These are phyloP conservation scores for Drosophila lacteicornis DNA, from an alignment of 1,140 invertebrate genomes.

Conservation along the genomic window DNA sequence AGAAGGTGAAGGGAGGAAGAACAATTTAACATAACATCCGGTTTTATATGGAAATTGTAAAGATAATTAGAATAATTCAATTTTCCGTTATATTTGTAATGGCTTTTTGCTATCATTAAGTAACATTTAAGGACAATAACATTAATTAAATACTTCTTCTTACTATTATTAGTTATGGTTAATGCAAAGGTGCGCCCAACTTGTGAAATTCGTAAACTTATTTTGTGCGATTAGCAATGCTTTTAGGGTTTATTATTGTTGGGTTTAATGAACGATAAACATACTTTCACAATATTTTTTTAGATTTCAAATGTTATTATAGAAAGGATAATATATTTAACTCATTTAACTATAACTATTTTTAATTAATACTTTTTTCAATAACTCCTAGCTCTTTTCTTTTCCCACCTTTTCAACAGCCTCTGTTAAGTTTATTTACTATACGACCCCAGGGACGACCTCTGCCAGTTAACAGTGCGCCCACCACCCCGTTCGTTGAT, in stretches of 20 bases:
- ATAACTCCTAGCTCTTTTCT: neutral
- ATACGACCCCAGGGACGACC: conserved; percentile 30
- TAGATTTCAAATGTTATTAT: too few species aligned
- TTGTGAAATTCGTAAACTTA: conserved; percentile 1
- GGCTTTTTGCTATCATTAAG: neutral
- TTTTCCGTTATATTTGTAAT: neutral
- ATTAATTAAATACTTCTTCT: neutral
- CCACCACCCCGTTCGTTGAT: conserved; percentile 9
- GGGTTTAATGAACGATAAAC: too few species aligned
- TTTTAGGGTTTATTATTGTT: too few species aligned
- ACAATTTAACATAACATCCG: too few species aligned
- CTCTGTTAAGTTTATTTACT: conserved; percentile 10
- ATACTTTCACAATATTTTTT: too few species aligned
- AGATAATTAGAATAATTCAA: neutral
- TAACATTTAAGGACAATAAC: neutral
- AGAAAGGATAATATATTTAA: too few species aligned
- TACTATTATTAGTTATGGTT: too few species aligned
- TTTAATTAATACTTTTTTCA: too few species aligned
- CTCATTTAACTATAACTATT: too few species aligned
- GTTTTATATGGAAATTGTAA: neutral
- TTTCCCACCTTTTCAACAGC: neutral
- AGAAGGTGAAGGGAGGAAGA: too few species aligned
- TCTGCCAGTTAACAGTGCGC: conserved; percentile 22
- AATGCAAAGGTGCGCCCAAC: too few species aligned
- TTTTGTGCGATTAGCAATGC: neutral